Evolutionary conservation across 2,113 vertebrate genomes (phyloP), one percentile per base, ranked within the genome.

Genomic region (Xyrauchen texanus): DNA sequence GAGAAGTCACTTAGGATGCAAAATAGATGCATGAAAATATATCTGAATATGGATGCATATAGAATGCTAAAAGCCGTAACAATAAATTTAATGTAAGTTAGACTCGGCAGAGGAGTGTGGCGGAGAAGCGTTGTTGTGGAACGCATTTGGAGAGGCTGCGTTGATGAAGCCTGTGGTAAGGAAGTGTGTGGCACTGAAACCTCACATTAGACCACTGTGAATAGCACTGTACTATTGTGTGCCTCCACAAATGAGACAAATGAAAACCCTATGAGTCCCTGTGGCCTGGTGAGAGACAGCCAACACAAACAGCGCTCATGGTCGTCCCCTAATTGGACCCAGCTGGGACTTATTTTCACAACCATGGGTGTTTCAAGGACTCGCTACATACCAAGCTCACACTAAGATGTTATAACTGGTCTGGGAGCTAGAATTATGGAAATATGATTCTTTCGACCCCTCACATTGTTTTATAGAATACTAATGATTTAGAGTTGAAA

Each of bases 381-480:
- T 77, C 63, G 51, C 67, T 57, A 51, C 6, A 9, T 57, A 73
- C 62, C 44, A 58, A 45, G 47, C 57, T 8, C 10, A 9, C 77
- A 80, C 51, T 68, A 80, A 77, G 77, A 73, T 12, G 44, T 66
- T 74, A 52, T 60, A 83, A 69, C 57, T 57, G 76, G 47, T 85
- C 76, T 81, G 79, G 65, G 83, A 73, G 81, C 83, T 89, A 90
- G 90, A 85, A 78, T 85, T 86, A 91, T 90, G 87, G 87, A 85
- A 4, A 51, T 34, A 34, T 74, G 49, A 44, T 74, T 46, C 63
- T 69, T 79, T 47, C 15, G 46, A 34, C 5, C 10, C 64, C 4
- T 34, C 13, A 15, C 47, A 52, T 21, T 57, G 2, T 12, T 58
- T 55, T 5, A 21, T 47, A 45, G 69, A 67, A 72, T 71, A 52